A percentile compares a stretch with the other conserved stretches of the same genome.
Evolutionary conservation across 1,140 invertebrate genomes (phyloP).

Genomic region (Oppia nitens): DNA sequence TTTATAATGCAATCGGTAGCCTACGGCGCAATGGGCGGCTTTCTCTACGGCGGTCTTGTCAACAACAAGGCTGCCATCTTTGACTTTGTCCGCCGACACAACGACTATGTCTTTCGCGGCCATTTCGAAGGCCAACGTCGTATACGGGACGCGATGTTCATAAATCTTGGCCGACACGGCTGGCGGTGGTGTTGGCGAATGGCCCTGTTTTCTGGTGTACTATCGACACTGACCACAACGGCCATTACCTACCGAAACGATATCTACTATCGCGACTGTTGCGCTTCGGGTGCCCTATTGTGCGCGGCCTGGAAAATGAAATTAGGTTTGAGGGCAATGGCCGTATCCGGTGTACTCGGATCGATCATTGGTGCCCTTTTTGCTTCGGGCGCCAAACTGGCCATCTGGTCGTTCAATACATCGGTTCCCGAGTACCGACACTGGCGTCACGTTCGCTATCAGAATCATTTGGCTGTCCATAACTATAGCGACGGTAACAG

Average conservation of each 20-base stretch:
- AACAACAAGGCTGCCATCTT: background rate
- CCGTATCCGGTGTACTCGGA: background rate
- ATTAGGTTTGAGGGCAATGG: conserved; percentile 4
- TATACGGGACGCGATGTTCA: conserved; percentile 9
- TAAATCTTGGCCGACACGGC: background rate
- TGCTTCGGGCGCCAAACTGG: background rate
- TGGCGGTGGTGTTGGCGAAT: background rate
- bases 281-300: background rate
- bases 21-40: background rate
- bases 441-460: background rate
- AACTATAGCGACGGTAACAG: background rate
- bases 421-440: conserved; percentile 1
- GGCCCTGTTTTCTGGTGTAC: conserved; percentile 1
- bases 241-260: conserved; percentile 9
- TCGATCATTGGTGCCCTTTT: background rate
- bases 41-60: background rate
- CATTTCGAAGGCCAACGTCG: conserved; percentile 3
- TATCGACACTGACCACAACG: background rate
- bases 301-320: conserved; percentile 1
- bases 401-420: background rate
- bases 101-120: conserved; percentile 8
- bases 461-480: background rate
- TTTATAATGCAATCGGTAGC: background rate
- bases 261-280: conserved; percentile 3
- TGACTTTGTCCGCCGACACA: conserved; percentile 8